phyloP scores from a whole-genome alignment of 2,888 invertebrate species.

The Agrilus cyanescens region DNA sequence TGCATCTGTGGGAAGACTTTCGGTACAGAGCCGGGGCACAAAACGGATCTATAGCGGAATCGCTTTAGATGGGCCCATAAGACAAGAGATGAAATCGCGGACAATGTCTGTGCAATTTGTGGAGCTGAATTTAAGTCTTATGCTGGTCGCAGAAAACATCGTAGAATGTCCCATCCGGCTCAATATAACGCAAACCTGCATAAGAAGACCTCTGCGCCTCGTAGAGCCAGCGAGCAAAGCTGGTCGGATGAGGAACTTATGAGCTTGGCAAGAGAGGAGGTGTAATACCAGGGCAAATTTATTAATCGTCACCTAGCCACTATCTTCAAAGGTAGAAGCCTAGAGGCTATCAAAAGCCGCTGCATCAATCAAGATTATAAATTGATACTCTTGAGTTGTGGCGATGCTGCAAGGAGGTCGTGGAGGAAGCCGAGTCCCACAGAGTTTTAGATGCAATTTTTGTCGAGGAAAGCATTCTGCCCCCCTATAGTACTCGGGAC shows the following conservation, averaged over 20 bases:
- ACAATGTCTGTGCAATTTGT: no score
- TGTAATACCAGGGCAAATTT: not conserved
- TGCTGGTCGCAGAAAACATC: no score
- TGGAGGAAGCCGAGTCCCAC: no score
- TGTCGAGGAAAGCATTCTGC: no score
- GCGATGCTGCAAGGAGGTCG: no score
- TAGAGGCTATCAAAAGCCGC: conserved; percentile 2
- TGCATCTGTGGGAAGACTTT: conserved; percentile 1
- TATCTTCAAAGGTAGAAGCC: not conserved
- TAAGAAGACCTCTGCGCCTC: not conserved
- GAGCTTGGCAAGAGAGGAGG: conserved; percentile 1
- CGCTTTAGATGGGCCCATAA: not conserved
- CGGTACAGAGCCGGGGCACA: not conserved
- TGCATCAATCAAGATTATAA: not conserved
- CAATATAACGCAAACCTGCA: not conserved
- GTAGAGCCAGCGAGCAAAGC: not conserved
- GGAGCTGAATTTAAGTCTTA: no score
- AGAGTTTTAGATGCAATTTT: no score
- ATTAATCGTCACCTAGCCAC: not conserved
- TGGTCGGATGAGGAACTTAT: conserved; percentile 5
- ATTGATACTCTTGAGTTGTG: no score
- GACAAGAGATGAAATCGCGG: no score
- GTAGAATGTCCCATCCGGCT: not conserved
- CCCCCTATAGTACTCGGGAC: no score
- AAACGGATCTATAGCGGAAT: not conserved